Evolutionary conservation across 2,797 vertebrate genomes (phyloP), one percentile per base, ranked within the genome.

Genomic region (Euphonia xanthogaster): DNA sequence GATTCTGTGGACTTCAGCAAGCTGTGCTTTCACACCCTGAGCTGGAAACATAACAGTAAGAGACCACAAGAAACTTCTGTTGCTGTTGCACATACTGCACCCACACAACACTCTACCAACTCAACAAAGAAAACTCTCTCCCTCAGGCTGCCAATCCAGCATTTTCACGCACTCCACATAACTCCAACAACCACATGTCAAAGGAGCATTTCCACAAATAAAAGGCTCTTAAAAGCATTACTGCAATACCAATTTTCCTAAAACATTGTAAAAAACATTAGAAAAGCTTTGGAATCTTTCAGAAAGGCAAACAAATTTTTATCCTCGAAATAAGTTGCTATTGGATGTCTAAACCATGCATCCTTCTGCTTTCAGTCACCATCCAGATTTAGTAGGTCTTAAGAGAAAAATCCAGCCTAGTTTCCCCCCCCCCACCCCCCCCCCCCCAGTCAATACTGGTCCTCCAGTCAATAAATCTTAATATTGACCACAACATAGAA

Each of bases 391-490:
- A 72, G 62, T 65, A 63, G 67, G 62, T 74, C 81, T 83, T 86
- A 65, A 79, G 72, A 71, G 67, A 91, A 96, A 96, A 77, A 83
- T 63, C 27, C 61, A 90, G 68, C 61, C 93, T 75, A 50, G 75
- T 27, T 93, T 88, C 13, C 12, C 78, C 75, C 17, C 18, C 37
- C 63, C 30, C 62, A 74, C 37, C 37, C 17, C 12, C 78, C 75
- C 9, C 6, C 80, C 75, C 61, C 30, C 63, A 74, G 72, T 73
- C 87, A 94, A 40, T 73, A 95, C 35, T 95, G 77, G 79, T 67
- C 83, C 74, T 95, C 62, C 88, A 90, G 73, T 95, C 92, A 93
- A 94, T 97, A 97, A 97, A 97, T 97, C 86, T 94, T 95, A 94
- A 88, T 71, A 61, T 86, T 92, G 95, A 96, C 96, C 86, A 96